phyloP scores from a whole-genome alignment of 2,797 vertebrate genomes.

The Brotula barbata region DNA sequence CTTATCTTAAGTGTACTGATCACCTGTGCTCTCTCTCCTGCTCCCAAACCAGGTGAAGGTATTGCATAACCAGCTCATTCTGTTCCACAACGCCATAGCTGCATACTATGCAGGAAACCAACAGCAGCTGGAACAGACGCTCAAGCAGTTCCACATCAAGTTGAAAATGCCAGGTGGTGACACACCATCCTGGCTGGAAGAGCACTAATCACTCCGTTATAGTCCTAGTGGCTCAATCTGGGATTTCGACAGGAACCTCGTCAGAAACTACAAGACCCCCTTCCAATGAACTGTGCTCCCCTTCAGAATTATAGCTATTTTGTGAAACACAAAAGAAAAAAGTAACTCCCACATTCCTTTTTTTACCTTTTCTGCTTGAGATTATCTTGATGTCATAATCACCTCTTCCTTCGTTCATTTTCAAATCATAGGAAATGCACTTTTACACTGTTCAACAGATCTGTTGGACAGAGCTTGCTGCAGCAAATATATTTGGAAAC shows the following conservation, averaged over 20 bases:
- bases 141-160: constrained; percentile 99
- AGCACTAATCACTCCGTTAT: constrained; percentile 81
- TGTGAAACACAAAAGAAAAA: constrained; percentile 24
- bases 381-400: constrained; percentile 15
- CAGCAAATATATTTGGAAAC: constrained; percentile 51
- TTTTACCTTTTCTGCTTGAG: constrained; percentile 17
- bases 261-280: constrained; percentile 47
- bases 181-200: constrained; percentile 95
- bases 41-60: constrained; percentile 89
- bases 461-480: constrained; percentile 46
- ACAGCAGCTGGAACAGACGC: constrained; percentile 97
- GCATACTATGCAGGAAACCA: constrained; percentile 98
- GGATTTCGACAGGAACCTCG: constrained; percentile 43
- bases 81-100: constrained; percentile 97
- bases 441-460: constrained; percentile 66
- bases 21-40: background rate
- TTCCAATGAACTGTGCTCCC: constrained; percentile 25
- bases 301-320: constrained; percentile 48
- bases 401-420: constrained; percentile 29
- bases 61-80: constrained; percentile 96
- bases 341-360: constrained; percentile 46
- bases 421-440: constrained; percentile 66
- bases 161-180: constrained; percentile 97
- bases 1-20: background rate
- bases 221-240: constrained; percentile 18